Conservation (phyloP, 1,140 invertebrate genomes). For the Adoxophyes honmai region DNA sequence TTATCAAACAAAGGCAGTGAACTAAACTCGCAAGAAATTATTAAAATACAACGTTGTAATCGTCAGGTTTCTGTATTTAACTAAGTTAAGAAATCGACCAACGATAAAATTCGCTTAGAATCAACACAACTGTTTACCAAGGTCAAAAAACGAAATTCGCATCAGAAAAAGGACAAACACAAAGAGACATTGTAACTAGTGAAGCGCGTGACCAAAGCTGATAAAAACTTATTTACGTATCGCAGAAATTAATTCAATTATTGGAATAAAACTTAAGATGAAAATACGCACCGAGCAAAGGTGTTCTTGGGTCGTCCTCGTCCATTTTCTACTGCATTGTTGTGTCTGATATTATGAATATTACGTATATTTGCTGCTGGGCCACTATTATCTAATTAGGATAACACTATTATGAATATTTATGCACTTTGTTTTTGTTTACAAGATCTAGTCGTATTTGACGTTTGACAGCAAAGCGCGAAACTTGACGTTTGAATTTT, state of each 20-base stretch:
- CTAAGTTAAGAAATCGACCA: no score
- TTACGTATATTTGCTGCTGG: slow-evolving; percentile 6
- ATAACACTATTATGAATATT: not conserved
- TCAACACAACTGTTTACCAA: no score
- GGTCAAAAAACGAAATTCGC: no score
- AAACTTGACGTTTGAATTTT: not conserved
- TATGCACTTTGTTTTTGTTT: slow-evolving; percentile 2
- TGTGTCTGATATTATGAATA: not conserved
- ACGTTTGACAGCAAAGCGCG: slow-evolving; percentile 1
- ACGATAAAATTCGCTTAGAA: no score
- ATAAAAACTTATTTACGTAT: not conserved
- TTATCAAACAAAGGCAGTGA: no score
- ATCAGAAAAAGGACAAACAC: no score
- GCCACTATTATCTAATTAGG: slow-evolving; percentile 15
- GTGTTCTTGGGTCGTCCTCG: slow-evolving; percentile 45
- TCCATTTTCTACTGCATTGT: slow-evolving; percentile 34
- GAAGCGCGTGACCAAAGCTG: not conserved
- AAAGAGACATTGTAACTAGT: no score
- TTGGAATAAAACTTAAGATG: not conserved
- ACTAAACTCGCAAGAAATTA: no score
- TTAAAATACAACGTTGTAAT: no score
- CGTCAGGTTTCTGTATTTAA: no score
- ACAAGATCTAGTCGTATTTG: not conserved
- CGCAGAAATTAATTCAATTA: slow-evolving; percentile 5
- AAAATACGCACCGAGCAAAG: slow-evolving; percentile 40